Evolutionary conservation across 2,888 invertebrate species (phyloP).

Genomic region (Phyllotreta cruciferae): DNA sequence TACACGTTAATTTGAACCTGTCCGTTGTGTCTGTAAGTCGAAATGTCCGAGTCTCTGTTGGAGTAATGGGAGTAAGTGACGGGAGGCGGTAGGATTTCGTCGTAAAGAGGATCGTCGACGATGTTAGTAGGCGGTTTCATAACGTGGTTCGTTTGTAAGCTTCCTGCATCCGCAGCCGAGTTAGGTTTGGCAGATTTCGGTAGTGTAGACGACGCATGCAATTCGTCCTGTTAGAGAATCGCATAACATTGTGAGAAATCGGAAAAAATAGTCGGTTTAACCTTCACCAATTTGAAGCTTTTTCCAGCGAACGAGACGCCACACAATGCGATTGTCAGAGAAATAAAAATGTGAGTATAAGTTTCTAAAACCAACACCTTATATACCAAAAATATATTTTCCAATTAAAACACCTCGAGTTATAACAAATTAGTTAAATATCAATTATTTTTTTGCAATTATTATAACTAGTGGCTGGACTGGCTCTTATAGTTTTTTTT

Average conservation of each 20-base stretch:
- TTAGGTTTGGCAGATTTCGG: constrained; percentile 50
- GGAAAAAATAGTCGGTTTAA: constrained; percentile 22
- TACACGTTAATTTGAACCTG: constrained; percentile 47
- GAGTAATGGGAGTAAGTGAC: constrained; percentile 32
- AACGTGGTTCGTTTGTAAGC: constrained; percentile 36
- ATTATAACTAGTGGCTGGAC: constrained; percentile 48
- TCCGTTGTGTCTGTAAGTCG: constrained; percentile 26
- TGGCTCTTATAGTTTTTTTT: constrained; percentile 28
- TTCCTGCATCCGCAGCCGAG: constrained; percentile 45
- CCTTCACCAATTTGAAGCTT: constrained; percentile 36
- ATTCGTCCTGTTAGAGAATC: constrained; percentile 45
- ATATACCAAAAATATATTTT: constrained; percentile 57
- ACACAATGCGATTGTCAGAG: constrained; percentile 27
- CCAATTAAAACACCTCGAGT: constrained; percentile 55
- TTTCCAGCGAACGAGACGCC: constrained; percentile 34
- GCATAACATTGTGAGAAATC: constrained; percentile 18
- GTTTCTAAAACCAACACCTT: constrained; percentile 35
- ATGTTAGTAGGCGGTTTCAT: constrained; percentile 15
- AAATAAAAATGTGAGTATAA: no score
- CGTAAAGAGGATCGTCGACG: background rate
- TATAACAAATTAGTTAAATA: constrained; percentile 44
- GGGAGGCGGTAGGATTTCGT: constrained; percentile 35
- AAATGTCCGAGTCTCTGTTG: constrained; percentile 24
- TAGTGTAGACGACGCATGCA: constrained; percentile 51
- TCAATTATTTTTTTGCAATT: constrained; percentile 47